A percentile compares a stretch with the other conserved stretches of the same genome.
These are phyloP conservation scores for Platyura marginata DNA, from an alignment of 1,140 invertebrate species.

Conservation along the genomic window DNA sequence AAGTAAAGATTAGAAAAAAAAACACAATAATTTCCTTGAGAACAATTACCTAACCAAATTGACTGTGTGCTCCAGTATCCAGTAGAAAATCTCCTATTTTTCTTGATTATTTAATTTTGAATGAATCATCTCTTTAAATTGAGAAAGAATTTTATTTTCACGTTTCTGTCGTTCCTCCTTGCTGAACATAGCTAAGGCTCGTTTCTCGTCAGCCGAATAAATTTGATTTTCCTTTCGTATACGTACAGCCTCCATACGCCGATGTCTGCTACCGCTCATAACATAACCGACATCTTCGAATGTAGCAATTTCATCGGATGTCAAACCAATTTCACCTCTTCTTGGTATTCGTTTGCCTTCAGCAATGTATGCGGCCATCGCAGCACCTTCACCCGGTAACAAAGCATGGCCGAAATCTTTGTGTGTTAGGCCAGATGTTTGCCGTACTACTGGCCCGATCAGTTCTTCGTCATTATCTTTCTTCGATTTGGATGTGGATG, in stretches of 20 bases:
- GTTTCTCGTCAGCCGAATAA: constrained; percentile 97
- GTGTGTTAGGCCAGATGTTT: constrained; percentile 47
- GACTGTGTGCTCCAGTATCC: too few species aligned
- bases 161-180: constrained; percentile 92
- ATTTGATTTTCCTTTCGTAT: constrained; percentile 99
- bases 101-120: constrained; percentile 33
- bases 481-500: constrained; percentile 5
- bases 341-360: constrained; percentile 97
- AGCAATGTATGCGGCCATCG: constrained; percentile 95
- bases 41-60: too few species aligned
- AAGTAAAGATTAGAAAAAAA: too few species aligned
- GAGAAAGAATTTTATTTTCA: constrained; percentile 88
- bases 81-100: too few species aligned
- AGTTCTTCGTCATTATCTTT: constrained; percentile 31
- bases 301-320: constrained; percentile 81
- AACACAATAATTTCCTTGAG: too few species aligned
- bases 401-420: constrained; percentile 80
- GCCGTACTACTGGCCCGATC: constrained; percentile 50
- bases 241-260: constrained; percentile 98
- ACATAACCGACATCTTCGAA: constrained; percentile 95
- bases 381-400: constrained; percentile 87
- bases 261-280: constrained; percentile 97
- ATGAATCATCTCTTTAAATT: constrained; percentile 83
- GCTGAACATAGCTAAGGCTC: constrained; percentile 93
- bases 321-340: constrained; percentile 96